These are phyloP conservation scores for Paralichthys olivaceus DNA, from an alignment of 2,113 vertebrate species.

Conservation along the genomic window DNA sequence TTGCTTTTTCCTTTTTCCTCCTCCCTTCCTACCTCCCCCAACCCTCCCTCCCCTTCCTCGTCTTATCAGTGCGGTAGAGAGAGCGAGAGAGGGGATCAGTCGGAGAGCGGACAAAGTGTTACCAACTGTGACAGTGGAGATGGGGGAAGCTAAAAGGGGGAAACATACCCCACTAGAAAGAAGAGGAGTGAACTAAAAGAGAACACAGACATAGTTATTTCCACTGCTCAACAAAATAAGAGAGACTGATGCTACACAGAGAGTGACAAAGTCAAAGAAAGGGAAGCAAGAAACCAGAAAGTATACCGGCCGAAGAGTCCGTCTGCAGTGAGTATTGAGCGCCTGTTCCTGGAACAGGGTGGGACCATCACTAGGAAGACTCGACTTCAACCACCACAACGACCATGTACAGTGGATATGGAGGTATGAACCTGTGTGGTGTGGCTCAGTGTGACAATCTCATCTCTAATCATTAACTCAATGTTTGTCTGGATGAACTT, in stretches of 20 bases:
- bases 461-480: constrained; percentile 49
- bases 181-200: not conserved
- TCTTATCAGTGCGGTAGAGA: constrained; percentile 43
- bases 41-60: constrained; percentile 9
- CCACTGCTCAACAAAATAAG: not conserved
- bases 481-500: constrained; percentile 19
- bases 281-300: not conserved
- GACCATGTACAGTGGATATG: constrained; percentile 78
- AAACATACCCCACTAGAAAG: not conserved
- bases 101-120: constrained; percentile 11
- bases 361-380: constrained; percentile 8
- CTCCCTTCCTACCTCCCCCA: constrained; percentile 7
- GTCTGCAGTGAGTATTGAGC: not conserved
- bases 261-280: not conserved
- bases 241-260: not conserved
- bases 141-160: constrained; percentile 28
- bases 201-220: not conserved
- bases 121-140: constrained; percentile 28
- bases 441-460: not conserved
- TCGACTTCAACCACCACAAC: constrained; percentile 4
- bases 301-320: not conserved
- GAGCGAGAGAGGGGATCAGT: constrained; percentile 28
- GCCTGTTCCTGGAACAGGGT: constrained; percentile 31
- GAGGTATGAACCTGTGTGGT: constrained; percentile 63
- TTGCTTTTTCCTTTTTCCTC: constrained; percentile 64